Evolutionary conservation across 2,797 vertebrate genomes (phyloP).

Genomic region (Novumbra hubbsi): DNA sequence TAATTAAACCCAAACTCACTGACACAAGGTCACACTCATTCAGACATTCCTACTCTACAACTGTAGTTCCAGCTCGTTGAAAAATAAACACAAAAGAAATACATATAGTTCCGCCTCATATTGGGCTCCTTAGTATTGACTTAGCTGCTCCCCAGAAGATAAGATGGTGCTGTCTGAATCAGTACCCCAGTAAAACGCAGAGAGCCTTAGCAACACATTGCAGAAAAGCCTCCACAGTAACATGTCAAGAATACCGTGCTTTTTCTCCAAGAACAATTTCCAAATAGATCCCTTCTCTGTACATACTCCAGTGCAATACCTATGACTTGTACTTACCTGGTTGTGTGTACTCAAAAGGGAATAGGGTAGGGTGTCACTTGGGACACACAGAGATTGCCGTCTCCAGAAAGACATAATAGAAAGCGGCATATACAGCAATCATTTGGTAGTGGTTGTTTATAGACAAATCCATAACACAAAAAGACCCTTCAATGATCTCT

Average conservation of each 20-base stretch:
- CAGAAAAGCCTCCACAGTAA: background rate
- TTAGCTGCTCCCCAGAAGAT: conserved; percentile 4
- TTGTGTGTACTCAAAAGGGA: background rate
- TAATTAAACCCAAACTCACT: too few species aligned
- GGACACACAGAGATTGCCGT: background rate
- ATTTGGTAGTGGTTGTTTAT: background rate
- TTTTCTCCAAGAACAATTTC: background rate
- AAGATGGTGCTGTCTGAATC: background rate
- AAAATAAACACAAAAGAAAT: background rate
- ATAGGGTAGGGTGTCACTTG: background rate
- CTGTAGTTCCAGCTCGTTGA: too few species aligned
- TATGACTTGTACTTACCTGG: background rate
- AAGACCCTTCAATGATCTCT: background rate
- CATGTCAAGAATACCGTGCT: background rate
- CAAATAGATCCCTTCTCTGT: background rate
- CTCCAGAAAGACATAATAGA: background rate
- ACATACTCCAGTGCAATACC: background rate
- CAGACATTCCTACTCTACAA: too few species aligned
- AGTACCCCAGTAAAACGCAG: conserved; percentile 21
- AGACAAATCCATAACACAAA: background rate
- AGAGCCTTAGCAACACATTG: conserved; percentile 1
- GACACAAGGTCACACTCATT: too few species aligned
- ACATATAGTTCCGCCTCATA: conserved; percentile 1
- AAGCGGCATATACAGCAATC: background rate
- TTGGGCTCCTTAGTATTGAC: background rate